Conservation (phyloP, 2,888 invertebrate genomes). For the Drosophila greeni region DNA sequence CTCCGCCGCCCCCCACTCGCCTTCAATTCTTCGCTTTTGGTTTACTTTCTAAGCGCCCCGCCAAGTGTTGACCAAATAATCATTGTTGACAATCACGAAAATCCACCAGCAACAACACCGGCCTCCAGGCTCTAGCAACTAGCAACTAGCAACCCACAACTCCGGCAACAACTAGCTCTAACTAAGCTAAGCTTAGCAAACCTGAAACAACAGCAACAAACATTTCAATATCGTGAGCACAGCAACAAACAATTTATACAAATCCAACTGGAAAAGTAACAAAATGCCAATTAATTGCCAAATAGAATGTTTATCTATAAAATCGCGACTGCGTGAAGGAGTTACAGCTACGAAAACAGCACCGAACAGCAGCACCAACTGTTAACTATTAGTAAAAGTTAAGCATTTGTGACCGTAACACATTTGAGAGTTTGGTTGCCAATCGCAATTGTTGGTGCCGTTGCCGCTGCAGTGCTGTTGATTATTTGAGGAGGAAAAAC, state of each 20-base stretch:
- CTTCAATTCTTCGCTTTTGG: neutral
- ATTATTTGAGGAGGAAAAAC: conserved; percentile 55
- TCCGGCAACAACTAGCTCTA: neutral
- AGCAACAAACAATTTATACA: conserved; percentile 66
- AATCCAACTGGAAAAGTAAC: conserved; percentile 72
- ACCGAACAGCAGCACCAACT: conserved; percentile 40
- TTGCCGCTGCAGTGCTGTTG: conserved; percentile 42
- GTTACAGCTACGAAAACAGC: conserved; percentile 39
- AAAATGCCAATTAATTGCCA: conserved; percentile 77
- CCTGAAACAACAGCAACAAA: conserved; percentile 50
- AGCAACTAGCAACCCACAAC: conserved; percentile 27
- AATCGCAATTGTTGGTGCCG: conserved; percentile 44
- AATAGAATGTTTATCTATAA: conserved; percentile 76
- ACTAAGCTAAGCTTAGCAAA: conserved; percentile 14
- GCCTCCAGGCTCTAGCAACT: conserved; percentile 4
- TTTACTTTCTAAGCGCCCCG: conserved; percentile 34
- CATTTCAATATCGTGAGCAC: conserved; percentile 76
- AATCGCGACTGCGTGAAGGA: conserved; percentile 55
- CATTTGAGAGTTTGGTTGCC: conserved; percentile 59
- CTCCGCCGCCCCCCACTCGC: neutral
- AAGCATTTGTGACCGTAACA: conserved; percentile 75
- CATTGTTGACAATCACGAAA: conserved; percentile 74
- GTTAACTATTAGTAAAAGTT: conserved; percentile 75
- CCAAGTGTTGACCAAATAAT: conserved; percentile 60
- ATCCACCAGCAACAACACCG: conserved; percentile 16